These are phyloP conservation scores for Tokudaia muenninki DNA, from an alignment of 2,797 vertebrate genomes.

Conservation along the genomic window DNA sequence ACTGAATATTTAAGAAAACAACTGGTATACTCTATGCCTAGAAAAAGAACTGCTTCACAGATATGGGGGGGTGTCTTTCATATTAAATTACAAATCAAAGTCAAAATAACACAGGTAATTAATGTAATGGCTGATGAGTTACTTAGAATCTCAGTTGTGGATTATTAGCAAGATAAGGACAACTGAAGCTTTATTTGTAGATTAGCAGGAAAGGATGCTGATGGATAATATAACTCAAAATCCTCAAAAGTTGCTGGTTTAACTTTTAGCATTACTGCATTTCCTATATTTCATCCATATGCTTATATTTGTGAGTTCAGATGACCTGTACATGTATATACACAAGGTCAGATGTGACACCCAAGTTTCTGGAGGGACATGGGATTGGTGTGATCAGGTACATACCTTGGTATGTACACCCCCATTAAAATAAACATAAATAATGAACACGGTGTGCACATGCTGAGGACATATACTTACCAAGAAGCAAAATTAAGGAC, in stretches of 20 bases:
- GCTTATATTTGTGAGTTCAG: background rate
- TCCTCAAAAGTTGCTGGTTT: background rate
- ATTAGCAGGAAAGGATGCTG: background rate
- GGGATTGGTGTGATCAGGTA: background rate
- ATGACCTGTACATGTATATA: conserved; percentile 62
- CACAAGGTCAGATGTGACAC: background rate
- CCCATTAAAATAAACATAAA: background rate
- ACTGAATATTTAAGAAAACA: background rate
- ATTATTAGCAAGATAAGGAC: background rate
- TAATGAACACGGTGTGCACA: background rate
- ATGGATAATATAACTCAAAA: background rate
- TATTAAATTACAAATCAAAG: background rate
- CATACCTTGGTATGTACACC: background rate
- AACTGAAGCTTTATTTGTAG: background rate
- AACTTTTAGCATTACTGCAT: background rate
- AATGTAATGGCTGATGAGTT: background rate
- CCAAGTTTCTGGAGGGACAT: background rate
- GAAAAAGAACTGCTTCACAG: background rate
- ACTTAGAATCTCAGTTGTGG: background rate
- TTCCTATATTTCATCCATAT: background rate
- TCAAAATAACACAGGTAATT: background rate
- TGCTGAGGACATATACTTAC: background rate
- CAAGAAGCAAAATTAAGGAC: background rate
- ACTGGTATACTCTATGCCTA: background rate
- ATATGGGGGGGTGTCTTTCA: background rate